Percentiles rank a stretch among this genome's conserved stretches.
phyloP scores from a whole-genome alignment of 2,113 vertebrate species.

The Tachuris rubrigastra region DNA sequence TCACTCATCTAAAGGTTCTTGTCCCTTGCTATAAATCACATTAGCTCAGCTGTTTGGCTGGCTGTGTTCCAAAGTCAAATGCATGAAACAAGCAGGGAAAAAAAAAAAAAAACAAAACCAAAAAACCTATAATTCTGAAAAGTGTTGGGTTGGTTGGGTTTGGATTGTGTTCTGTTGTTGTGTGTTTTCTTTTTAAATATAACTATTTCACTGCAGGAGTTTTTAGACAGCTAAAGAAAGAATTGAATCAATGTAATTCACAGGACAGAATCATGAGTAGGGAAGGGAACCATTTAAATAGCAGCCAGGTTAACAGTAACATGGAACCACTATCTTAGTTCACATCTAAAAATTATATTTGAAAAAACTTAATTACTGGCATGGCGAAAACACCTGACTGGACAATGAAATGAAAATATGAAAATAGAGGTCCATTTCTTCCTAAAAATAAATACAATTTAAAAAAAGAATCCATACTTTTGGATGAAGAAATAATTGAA shows the following conservation, averaged over 20 bases:
- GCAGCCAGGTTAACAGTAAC: background rate
- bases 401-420: background rate
- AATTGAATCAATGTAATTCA: background rate
- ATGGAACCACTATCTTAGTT: background rate
- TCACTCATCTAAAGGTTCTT: conserved; percentile 13
- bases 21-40: background rate
- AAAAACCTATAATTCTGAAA: background rate
- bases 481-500: background rate
- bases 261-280: background rate
- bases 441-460: background rate
- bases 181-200: background rate
- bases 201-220: background rate
- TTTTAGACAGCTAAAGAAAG: background rate
- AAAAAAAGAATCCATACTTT: background rate
- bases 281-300: background rate
- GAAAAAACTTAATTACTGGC: background rate
- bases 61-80: background rate
- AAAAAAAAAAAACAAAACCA: background rate
- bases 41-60: background rate
- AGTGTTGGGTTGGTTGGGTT: background rate
- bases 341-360: background rate
- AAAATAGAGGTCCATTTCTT: background rate
- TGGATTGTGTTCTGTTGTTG: background rate
- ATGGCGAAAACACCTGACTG: background rate
- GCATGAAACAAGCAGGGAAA: background rate